Base-by-base conservation (phyloP, 2,888 invertebrate genomes). In the Aphidius colemani region DNA sequence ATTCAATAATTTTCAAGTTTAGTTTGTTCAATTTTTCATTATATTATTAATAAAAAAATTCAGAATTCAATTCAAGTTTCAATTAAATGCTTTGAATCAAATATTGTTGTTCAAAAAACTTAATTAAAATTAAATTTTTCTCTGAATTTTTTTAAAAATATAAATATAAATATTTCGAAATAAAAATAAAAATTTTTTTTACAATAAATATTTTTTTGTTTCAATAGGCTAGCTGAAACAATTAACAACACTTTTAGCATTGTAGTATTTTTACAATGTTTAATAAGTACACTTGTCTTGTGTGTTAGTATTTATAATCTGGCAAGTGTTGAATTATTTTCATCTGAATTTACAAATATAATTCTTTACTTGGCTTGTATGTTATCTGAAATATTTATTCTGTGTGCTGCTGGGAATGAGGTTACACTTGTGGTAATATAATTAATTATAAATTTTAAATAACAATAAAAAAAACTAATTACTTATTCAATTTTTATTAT, bases 361-460 rank as follows among this genome's bases (percentile, higher is more conserved):
- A 53, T 63, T 4, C 60, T 65, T 13, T 67, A 65, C 43, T 45
- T 67, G 2, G 44, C 41, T 18, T 58, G 61, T 41, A 63, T 65
- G 63, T 43, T 65, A 8, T 63, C 59, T 44, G 61, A 67, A 50
- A 65, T 67, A 60, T 65, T 67, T 61, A 45, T 65, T 41, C 11
- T 60, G 39, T 67, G 65, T 48, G 63, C 58, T 18, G 63, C 65
- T 44, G 67, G 67, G 9, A 59, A 61, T 63, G 65, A 67, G 55
- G 59, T 61, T 7, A 59, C 64, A 10, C 13, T 46, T 39, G 59
- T 60, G 64, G 66, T 66, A 59, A 58, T 30, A 30, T 30, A 5
- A 30, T 30, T 30, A 5, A 30, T 30, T 5, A 30, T 30, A 30
- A 30, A 30, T 30, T 18, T 2, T 18, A 18, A 44, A 44, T 44